Conservation (phyloP, 2,888 invertebrate species). For the Coelinius sp. region DNA sequence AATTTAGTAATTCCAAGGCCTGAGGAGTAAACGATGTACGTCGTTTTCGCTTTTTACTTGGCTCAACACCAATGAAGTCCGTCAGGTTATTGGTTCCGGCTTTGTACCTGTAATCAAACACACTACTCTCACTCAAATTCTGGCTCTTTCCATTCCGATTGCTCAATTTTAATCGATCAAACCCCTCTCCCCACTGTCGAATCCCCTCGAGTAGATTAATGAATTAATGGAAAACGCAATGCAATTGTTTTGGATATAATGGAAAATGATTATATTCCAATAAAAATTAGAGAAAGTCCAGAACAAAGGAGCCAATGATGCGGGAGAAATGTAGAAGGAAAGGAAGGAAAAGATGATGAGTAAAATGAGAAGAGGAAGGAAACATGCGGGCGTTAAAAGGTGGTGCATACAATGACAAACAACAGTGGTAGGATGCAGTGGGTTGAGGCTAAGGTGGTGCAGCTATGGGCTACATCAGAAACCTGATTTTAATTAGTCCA, state of each 20-base stretch:
- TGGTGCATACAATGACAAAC: slow-evolving; percentile 38
- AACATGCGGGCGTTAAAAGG: slow-evolving; percentile 34
- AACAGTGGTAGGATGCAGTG: not conserved
- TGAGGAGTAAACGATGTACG: slow-evolving; percentile 98
- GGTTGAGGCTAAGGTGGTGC: slow-evolving; percentile 32
- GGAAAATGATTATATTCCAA: no score
- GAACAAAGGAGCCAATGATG: slow-evolving; percentile 15
- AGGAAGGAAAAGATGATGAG: slow-evolving; percentile 27
- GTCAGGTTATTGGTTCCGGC: slow-evolving; percentile 94
- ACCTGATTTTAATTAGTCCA: slow-evolving; percentile 72
- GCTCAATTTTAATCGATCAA: slow-evolving; percentile 3
- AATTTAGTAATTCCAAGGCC: slow-evolving; percentile 93
- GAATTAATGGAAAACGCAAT: no score
- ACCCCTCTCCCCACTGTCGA: no score
- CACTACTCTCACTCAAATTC: slow-evolving; percentile 67
- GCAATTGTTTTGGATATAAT: no score
- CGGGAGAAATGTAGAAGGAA: not conserved
- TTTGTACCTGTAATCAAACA: slow-evolving; percentile 82
- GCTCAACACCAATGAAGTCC: slow-evolving; percentile 96
- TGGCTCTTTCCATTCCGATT: slow-evolving; percentile 49
- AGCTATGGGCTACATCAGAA: slow-evolving; percentile 66
- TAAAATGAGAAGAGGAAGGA: slow-evolving; percentile 21
- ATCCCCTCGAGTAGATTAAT: no score
- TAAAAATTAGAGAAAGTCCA: no score
- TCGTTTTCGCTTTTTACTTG: slow-evolving; percentile 96